phyloP scores from a whole-genome alignment of 1,140 invertebrate species.

The Agrypnia vestita region DNA sequence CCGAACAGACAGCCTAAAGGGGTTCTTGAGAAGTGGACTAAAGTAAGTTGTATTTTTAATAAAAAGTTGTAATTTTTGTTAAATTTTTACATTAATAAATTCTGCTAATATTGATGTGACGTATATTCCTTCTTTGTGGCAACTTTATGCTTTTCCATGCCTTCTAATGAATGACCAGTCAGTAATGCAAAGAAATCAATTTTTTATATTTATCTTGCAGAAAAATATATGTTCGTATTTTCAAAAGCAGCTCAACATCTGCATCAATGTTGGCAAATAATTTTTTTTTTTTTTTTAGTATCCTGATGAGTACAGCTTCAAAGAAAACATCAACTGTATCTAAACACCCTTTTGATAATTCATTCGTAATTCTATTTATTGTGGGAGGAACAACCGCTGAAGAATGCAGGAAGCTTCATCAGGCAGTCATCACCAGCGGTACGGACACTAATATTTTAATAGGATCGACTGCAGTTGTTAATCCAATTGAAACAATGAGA shows the following conservation, averaged over 20 bases:
- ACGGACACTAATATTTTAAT: conserved; percentile 68
- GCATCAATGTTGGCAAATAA: too few species aligned
- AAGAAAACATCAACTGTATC: conserved; percentile 58
- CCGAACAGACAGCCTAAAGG: conserved; percentile 71
- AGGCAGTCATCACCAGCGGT: conserved; percentile 69
- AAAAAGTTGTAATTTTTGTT: too few species aligned
- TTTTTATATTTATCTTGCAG: too few species aligned
- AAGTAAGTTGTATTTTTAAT: conserved; percentile 64
- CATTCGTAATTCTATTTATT: conserved; percentile 75
- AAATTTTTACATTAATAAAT: too few species aligned
- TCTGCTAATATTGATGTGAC: too few species aligned
- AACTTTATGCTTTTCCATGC: too few species aligned
- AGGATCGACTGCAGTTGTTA: conserved; percentile 67
- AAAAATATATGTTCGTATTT: too few species aligned
- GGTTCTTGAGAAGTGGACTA: conserved; percentile 66
- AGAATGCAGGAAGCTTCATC: conserved; percentile 70
- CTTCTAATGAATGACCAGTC: too few species aligned
- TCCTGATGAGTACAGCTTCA: conserved; percentile 64
- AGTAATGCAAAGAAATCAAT: too few species aligned
- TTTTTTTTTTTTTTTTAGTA: conserved; percentile 62
- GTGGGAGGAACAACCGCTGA: conserved; percentile 77
- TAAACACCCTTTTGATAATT: conserved; percentile 75
- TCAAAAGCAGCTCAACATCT: too few species aligned
- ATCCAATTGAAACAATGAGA: conserved; percentile 67
- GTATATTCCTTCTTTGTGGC: too few species aligned